Base-by-base conservation (phyloP, 2,113 vertebrate genomes). In the Ctenomys sociabilis region DNA sequence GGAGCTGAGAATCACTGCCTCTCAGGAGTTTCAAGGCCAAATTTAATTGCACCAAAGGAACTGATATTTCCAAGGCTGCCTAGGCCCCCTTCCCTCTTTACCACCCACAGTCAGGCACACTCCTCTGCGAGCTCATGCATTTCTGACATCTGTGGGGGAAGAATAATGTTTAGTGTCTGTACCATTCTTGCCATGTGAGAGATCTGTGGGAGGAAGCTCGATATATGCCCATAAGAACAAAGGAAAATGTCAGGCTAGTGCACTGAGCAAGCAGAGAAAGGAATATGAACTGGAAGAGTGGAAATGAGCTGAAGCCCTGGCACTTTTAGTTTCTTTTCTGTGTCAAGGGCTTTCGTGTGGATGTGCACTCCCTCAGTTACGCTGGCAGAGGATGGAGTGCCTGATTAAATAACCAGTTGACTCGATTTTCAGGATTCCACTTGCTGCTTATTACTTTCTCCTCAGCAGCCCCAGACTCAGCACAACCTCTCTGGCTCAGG, bases 141-240 rank as follows among this genome's bases (percentile, higher is more conserved):
- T 91, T 96, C 92, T 95, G 86, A 64, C 95, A 96, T 95, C 93
- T 88, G 88, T 91, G 83, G 97, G 43, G 45, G 93, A 95, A 95
- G 94, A 81, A 75, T 91, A 93, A 68, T 77, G 84, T 83, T 97
- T 64, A 93, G 32, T n/a, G 84, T 72, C 61, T 86, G 95, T 37
- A 85, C 52, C 5, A 17, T 40, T 86, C 93, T 97, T 70, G 52
- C 94, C 63, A 91, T 77, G 68, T n/a, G 96, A 97, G 96, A 89
- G 83, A 80, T 91, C 91, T 93, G 96, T 96, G 84, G 83, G 87
- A 96, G 92, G 97, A 96, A 97, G 96, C 96, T 90, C 97, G 75
- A 97, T 90, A 59, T 85, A 68, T 83, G 86, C 96, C 84, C 87
- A 77, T 88, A 97, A 97, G 87, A 97, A 96, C 92, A 96, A 96